A percentile compares a stretch with the other conserved stretches of the same genome.
Conservation (phyloP, 2,113 vertebrate species). For the Cynopterus brachyotis region DNA sequence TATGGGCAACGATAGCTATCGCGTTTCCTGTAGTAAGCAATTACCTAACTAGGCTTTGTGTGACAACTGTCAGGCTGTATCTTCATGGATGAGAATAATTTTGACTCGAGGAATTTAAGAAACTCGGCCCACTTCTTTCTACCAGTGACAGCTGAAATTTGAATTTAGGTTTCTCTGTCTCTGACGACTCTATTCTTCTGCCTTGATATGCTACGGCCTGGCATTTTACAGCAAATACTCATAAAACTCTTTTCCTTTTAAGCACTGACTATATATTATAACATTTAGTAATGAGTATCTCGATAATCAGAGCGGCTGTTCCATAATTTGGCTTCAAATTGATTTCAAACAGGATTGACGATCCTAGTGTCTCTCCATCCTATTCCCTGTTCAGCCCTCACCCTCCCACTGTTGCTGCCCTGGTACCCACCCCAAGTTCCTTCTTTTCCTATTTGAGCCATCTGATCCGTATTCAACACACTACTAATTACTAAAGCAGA, state of each 20-base stretch:
- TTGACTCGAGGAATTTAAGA: neutral
- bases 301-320: neutral
- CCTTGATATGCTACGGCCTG: neutral
- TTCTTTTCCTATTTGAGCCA: neutral
- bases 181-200: neutral
- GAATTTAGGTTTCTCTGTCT: neutral
- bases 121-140: neutral
- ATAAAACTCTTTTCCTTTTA: neutral
- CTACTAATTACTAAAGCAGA: rapidly evolving
- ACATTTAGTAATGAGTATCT: neutral
- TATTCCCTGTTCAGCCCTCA: rapidly evolving
- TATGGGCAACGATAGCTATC: neutral
- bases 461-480: neutral
- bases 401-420: rapidly evolving
- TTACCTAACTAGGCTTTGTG: neutral
- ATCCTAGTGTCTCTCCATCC: neutral
- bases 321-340: neutral
- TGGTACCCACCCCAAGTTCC: rapidly evolving
- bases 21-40: neutral
- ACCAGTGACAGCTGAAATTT: neutral
- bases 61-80: neutral
- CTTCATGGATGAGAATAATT: neutral
- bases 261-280: neutral
- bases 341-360: neutral
- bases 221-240: neutral